Evolutionary conservation across 1,140 invertebrate species (phyloP).

Genomic region (Agrypnia vestita): DNA sequence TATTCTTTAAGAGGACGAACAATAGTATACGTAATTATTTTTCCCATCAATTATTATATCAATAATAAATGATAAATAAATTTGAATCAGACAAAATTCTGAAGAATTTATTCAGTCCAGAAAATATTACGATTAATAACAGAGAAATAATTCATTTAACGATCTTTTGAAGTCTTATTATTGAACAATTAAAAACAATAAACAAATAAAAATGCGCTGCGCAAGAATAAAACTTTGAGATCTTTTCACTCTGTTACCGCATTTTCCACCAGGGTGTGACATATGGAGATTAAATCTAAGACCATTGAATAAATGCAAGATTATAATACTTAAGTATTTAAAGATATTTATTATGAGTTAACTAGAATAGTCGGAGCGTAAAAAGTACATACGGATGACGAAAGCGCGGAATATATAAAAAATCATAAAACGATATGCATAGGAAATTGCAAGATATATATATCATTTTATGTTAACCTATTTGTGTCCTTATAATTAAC

Average conservation of each 20-base stretch:
- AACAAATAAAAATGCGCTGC: background rate
- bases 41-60: too few species aligned
- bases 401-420: constrained; percentile 9
- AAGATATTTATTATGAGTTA: constrained; percentile 21
- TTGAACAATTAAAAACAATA: too few species aligned
- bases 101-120: background rate
- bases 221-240: constrained; percentile 16
- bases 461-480: background rate
- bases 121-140: constrained; percentile 4
- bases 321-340: constrained; percentile 28
- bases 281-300: constrained; percentile 25
- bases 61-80: too few species aligned
- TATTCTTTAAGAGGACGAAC: too few species aligned
- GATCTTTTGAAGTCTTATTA: too few species aligned
- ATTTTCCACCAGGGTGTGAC: background rate
- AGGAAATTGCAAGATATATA: background rate
- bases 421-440: background rate
- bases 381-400: background rate
- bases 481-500: constrained; percentile 26
- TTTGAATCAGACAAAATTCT: too few species aligned
- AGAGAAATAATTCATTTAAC: too few species aligned
- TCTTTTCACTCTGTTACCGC: constrained; percentile 15
- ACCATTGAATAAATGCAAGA: constrained; percentile 45
- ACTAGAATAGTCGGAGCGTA: constrained; percentile 15
- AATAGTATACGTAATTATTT: too few species aligned